A percentile compares a stretch with the other conserved stretches of the same genome.
Conservation (phyloP, 2,888 invertebrate genomes). For the Polylopha cassiicola region DNA sequence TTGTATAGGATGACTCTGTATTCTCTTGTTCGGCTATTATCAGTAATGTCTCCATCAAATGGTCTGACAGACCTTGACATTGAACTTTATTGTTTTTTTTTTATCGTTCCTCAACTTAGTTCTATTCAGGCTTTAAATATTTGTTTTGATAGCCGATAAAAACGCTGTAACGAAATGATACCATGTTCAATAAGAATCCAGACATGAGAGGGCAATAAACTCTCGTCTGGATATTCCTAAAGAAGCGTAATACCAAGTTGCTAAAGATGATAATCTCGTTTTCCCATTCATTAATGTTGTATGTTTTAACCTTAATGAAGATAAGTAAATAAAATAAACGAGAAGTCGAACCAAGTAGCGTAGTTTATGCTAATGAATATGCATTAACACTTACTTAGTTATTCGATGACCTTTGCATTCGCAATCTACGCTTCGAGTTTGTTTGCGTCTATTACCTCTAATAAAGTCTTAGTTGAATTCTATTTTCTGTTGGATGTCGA, state of each 20-base stretch:
- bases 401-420: slow-evolving; percentile 13
- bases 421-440: slow-evolving; percentile 9
- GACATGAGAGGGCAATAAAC: too few species aligned
- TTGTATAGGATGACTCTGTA: too few species aligned
- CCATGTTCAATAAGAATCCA: too few species aligned
- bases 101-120: background rate
- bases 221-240: too few species aligned
- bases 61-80: slow-evolving; percentile 23
- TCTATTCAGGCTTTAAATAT: background rate
- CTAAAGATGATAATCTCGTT: too few species aligned
- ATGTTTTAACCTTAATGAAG: background rate
- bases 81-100: slow-evolving; percentile 3
- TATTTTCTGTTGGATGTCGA: slow-evolving; percentile 8
- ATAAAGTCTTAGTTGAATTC: background rate
- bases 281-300: slow-evolving; percentile 6
- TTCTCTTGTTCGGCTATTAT: slow-evolving; percentile 3
- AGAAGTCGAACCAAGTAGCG: slow-evolving; percentile 10
- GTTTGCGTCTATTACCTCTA: slow-evolving; percentile 8
- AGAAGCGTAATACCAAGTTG: too few species aligned
- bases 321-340: slow-evolving; percentile 5
- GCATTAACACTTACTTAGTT: too few species aligned
- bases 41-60: slow-evolving; percentile 10
- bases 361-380: slow-evolving; percentile 16
- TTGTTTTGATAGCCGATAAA: too few species aligned
- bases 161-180: too few species aligned